These are phyloP conservation scores for Catocala sponsa DNA, from an alignment of 2,888 invertebrate genomes.

Conservation along the genomic window DNA sequence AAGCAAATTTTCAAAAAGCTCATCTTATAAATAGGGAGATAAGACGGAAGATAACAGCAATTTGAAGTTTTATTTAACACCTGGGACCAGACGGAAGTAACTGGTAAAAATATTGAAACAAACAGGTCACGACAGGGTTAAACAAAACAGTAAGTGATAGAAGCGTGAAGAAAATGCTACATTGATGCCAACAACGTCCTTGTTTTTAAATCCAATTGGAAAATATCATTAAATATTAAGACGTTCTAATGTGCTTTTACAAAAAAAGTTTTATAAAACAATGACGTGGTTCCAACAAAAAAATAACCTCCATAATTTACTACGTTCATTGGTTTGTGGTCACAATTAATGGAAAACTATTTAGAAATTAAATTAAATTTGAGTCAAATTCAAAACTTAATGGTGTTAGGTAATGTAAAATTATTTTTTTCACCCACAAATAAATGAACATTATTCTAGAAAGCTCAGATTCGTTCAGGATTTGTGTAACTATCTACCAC, in stretches of 20 bases:
- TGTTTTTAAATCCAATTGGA: slow-evolving; percentile 53
- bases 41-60: slow-evolving; percentile 77
- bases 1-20: slow-evolving; percentile 75
- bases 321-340: slow-evolving; percentile 78
- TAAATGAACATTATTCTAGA: slow-evolving; percentile 76
- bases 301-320: slow-evolving; percentile 75
- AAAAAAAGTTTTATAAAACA: slow-evolving; percentile 54
- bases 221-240: neutral
- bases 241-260: neutral
- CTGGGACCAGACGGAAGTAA: slow-evolving; percentile 72
- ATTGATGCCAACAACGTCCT: slow-evolving; percentile 65
- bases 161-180: slow-evolving; percentile 77
- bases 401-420: slow-evolving; percentile 5
- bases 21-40: slow-evolving; percentile 65
- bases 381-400: neutral
- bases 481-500: slow-evolving; percentile 75
- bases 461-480: slow-evolving; percentile 86
- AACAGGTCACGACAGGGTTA: slow-evolving; percentile 80
- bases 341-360: slow-evolving; percentile 6
- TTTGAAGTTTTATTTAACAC: slow-evolving; percentile 84
- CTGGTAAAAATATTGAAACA: slow-evolving; percentile 49
- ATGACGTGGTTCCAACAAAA: slow-evolving; percentile 65
- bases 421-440: slow-evolving; percentile 67
- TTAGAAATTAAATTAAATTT: slow-evolving; percentile 2
- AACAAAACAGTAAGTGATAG: slow-evolving; percentile 79